Evolutionary conservation across 2,113 vertebrate species (phyloP).

Genomic region (Strigops habroptila): DNA sequence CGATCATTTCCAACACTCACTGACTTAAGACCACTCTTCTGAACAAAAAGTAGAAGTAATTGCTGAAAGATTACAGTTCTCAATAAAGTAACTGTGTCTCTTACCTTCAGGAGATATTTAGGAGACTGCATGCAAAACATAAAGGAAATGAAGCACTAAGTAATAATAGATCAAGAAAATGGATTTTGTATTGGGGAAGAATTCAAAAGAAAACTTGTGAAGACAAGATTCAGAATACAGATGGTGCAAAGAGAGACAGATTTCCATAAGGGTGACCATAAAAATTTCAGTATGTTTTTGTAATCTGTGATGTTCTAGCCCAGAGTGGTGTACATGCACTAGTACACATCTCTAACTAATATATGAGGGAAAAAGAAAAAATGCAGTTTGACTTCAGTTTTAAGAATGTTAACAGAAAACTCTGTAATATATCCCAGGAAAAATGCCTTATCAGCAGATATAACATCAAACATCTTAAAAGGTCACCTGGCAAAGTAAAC

Average conservation of each 20-base stretch:
- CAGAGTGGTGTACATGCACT: neutral
- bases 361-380: neutral
- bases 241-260: neutral
- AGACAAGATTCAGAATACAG: slow-evolving; percentile 13
- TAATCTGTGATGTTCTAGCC: neutral
- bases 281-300: neutral
- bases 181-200: slow-evolving; percentile 12
- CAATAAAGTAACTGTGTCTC: slow-evolving; percentile 44
- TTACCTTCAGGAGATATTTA: slow-evolving; percentile 84
- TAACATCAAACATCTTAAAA: neutral
- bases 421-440: neutral
- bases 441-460: neutral
- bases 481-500: neutral
- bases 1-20: neutral
- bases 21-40: slow-evolving; percentile 20
- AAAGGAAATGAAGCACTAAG: slow-evolving; percentile 65
- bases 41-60: neutral
- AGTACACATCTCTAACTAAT: neutral
- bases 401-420: neutral
- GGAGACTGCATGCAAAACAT: slow-evolving; percentile 76
- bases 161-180: slow-evolving; percentile 28
- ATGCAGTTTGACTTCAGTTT: neutral
- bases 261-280: neutral
- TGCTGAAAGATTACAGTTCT: slow-evolving; percentile 17
- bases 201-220: slow-evolving; percentile 17